These are phyloP conservation scores for Agonopterix alstromeriana DNA, from an alignment of 2,888 invertebrate species.

Conservation along the genomic window DNA sequence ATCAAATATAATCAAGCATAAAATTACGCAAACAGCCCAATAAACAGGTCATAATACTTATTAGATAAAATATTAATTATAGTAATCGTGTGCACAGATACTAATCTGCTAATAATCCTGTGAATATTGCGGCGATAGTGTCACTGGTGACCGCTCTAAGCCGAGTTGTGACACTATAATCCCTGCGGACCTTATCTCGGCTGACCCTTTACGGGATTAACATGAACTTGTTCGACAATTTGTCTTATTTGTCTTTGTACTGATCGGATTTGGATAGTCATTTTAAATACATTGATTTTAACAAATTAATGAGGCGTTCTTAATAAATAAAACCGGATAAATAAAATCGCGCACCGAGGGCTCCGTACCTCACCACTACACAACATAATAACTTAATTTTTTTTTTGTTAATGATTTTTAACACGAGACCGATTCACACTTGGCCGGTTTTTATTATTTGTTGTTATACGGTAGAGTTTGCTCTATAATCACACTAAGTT, in stretches of 20 bases:
- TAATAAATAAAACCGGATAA: too few relatives aligned
- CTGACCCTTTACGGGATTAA: conserved; percentile 66
- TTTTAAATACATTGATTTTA: not conserved
- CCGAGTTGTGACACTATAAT: conserved; percentile 57
- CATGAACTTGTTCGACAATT: conserved; percentile 57
- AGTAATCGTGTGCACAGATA: conserved; percentile 38
- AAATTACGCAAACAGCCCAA: not conserved
- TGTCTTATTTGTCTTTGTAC: conserved; percentile 25
- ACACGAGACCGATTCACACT: too few relatives aligned
- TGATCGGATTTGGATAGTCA: not conserved
- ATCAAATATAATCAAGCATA: too few relatives aligned
- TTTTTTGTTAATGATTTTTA: too few relatives aligned
- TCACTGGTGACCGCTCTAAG: conserved; percentile 55
- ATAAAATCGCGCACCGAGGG: too few relatives aligned
- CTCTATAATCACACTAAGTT: too few relatives aligned
- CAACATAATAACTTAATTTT: too few relatives aligned
- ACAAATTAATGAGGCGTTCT: too few relatives aligned
- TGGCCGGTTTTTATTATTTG: too few relatives aligned
- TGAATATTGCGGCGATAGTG: conserved; percentile 56
- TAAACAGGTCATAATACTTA: not conserved
- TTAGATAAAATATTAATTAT: conserved; percentile 20
- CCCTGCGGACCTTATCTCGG: conserved; percentile 51
- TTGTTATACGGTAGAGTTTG: too few relatives aligned
- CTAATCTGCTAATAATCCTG: conserved; percentile 51
- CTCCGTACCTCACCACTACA: too few relatives aligned